Conservation (phyloP, 2,113 vertebrate species). For the Perccottus glenii region DNA sequence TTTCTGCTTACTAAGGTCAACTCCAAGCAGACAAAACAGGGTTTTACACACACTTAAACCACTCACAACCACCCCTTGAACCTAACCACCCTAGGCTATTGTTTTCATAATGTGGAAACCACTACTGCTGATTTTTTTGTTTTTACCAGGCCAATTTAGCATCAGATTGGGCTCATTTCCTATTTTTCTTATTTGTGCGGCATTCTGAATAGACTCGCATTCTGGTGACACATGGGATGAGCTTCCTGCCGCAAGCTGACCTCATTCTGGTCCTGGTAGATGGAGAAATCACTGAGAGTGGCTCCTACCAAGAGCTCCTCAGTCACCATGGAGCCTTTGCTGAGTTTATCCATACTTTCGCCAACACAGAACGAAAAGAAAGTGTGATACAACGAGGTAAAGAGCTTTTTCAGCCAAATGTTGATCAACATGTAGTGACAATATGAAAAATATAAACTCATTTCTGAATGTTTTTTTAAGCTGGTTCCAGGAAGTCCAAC, state of each 20-base stretch:
- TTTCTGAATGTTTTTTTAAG: slow-evolving; percentile 21
- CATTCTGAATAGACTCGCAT: slow-evolving; percentile 86
- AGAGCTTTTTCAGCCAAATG: not conserved
- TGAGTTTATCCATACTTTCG: slow-evolving; percentile 85
- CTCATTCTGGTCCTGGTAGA: slow-evolving; percentile 86
- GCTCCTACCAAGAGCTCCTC: slow-evolving; percentile 90
- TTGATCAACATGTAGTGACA: not conserved
- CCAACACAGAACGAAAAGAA: slow-evolving; percentile 77
- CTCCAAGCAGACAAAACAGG: slow-evolving; percentile 25
- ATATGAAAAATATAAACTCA: not conserved
- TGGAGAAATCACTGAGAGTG: slow-evolving; percentile 88
- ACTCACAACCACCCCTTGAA: slow-evolving; percentile 15
- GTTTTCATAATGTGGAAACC: slow-evolving; percentile 47
- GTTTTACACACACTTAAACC: slow-evolving; percentile 24
- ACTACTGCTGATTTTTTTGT: slow-evolving; percentile 42
- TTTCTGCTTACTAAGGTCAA: not conserved
- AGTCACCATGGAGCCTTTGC: slow-evolving; percentile 85
- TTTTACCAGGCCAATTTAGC: slow-evolving; percentile 39
- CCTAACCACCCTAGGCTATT: slow-evolving; percentile 19
- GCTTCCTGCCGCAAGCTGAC: slow-evolving; percentile 89
- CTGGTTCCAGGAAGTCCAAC: slow-evolving; percentile 79
- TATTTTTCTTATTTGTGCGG: slow-evolving; percentile 45
- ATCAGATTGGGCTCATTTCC: slow-evolving; percentile 44
- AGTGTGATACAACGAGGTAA: slow-evolving; percentile 76
- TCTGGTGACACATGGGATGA: slow-evolving; percentile 89